Conservation (phyloP, 2,888 invertebrate genomes). For the Hipparchia semele region DNA sequence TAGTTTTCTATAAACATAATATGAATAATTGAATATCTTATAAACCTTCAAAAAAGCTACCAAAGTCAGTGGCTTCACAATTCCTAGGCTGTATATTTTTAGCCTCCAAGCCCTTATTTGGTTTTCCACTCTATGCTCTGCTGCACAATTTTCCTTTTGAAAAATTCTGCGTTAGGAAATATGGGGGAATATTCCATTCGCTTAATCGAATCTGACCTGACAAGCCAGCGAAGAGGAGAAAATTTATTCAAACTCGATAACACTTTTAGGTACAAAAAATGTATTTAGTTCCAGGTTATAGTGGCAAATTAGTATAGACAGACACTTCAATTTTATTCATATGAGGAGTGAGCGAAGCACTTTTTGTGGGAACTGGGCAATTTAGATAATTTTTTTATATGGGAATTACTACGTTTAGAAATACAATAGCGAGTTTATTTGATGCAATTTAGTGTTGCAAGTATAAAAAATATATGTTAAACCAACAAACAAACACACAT, state of each 20-base stretch:
- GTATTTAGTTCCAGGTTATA: neutral
- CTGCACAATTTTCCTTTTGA: constrained; percentile 14
- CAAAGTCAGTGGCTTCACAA: neutral
- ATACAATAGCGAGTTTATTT: no score
- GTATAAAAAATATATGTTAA: no score
- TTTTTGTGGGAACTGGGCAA: no score
- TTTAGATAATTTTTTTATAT: no score
- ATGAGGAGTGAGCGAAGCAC: no score
- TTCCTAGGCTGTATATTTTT: neutral
- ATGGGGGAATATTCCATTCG: constrained; percentile 1
- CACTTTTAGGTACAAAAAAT: neutral
- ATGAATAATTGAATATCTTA: no score
- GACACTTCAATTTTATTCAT: no score
- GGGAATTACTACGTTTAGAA: no score
- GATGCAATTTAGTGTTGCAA: no score
- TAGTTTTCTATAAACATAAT: no score
- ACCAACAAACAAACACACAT: no score
- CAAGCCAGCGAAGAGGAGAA: constrained; percentile 3
- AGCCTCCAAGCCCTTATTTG: neutral
- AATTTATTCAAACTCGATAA: constrained; percentile 9
- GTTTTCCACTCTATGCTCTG: constrained; percentile 9
- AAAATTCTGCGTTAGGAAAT: constrained; percentile 2
- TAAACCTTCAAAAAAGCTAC: no score
- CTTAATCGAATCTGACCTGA: constrained; percentile 18
- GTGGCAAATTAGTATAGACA: neutral